A percentile compares a stretch with the other conserved stretches of the same genome.
These are phyloP conservation scores for Psilopogon haemacephalus DNA, from an alignment of 2,113 vertebrate species.

Conservation along the genomic window DNA sequence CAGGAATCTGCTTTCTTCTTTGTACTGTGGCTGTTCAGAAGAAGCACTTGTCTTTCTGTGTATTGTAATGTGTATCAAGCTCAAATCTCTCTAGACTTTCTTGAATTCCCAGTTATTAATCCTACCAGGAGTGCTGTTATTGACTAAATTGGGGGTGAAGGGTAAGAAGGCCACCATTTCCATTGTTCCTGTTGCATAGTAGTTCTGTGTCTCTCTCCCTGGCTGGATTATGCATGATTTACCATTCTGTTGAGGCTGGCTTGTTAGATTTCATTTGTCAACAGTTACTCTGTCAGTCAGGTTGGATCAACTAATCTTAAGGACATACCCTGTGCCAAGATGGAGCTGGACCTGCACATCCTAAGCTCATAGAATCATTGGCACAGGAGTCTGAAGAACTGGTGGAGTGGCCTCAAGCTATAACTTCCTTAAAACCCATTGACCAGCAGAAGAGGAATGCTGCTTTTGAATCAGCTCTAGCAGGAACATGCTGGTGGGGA, in stretches of 20 bases:
- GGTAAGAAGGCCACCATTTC: not conserved
- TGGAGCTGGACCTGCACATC: not conserved
- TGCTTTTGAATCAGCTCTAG: not conserved
- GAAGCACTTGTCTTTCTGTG: not conserved
- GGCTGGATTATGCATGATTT: not conserved
- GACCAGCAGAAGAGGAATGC: not conserved
- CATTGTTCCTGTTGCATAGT: not conserved
- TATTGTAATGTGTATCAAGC: not conserved
- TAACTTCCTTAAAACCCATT: not conserved
- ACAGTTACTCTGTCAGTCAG: not conserved
- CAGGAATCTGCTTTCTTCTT: not conserved
- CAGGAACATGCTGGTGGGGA: not conserved
- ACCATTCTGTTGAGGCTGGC: not conserved
- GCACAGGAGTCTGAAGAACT: not conserved
- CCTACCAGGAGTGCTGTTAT: not conserved
- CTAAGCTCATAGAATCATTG: fast-evolving
- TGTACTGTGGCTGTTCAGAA: not conserved
- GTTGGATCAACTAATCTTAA: not conserved
- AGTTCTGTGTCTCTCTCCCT: not conserved
- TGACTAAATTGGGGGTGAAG: not conserved
- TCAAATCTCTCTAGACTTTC: not conserved
- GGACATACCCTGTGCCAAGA: not conserved
- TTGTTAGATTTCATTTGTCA: not conserved
- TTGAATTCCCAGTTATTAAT: not conserved
- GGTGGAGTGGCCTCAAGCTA: not conserved